phyloP scores from a whole-genome alignment of 1,140 invertebrate species.

The Atta cephalotes region DNA sequence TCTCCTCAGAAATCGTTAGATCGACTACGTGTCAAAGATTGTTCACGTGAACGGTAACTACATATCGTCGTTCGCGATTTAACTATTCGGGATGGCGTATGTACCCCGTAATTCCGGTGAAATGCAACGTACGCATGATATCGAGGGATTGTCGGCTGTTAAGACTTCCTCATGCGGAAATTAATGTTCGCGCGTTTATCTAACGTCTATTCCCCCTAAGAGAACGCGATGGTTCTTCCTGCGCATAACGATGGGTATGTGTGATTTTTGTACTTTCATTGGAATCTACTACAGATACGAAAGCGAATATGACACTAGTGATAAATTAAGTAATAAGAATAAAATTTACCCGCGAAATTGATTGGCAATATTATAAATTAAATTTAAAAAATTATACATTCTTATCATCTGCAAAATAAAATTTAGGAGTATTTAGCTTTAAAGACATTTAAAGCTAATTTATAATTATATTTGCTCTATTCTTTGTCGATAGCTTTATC shows the following conservation, averaged over 20 bases:
- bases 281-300: background rate
- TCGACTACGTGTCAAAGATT: background rate
- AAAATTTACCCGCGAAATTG: background rate
- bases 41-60: constrained; percentile 1
- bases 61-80: constrained; percentile 20
- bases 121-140: constrained; percentile 18
- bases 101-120: background rate
- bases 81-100: background rate
- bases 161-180: constrained; percentile 12
- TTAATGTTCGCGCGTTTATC: constrained; percentile 13
- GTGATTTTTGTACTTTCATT: constrained; percentile 31
- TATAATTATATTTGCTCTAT: background rate
- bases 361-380: background rate
- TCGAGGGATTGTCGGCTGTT: constrained; percentile 2
- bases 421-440: background rate
- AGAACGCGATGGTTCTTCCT: constrained; percentile 16
- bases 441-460: background rate
- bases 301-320: constrained; percentile 1
- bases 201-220: constrained; percentile 38
- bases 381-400: background rate
- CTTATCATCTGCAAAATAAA: background rate
- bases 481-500: background rate
- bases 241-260: constrained; percentile 24
- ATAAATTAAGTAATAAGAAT: background rate
- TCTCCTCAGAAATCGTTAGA: constrained; percentile 22